These are phyloP conservation scores for Drosophila meridionalis DNA, from an alignment of 2,888 invertebrate species.

Conservation along the genomic window DNA sequence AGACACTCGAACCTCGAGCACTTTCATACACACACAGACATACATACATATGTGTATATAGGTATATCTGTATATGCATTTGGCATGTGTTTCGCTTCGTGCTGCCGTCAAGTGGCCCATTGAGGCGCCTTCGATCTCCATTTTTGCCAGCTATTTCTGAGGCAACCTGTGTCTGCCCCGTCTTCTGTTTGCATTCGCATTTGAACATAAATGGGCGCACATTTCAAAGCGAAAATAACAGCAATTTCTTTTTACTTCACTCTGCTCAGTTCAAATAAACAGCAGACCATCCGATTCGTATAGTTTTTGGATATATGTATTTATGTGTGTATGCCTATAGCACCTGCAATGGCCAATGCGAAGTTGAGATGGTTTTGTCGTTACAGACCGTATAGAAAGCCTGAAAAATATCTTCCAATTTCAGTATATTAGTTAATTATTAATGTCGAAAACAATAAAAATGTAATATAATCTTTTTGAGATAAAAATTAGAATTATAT, in stretches of 20 bases:
- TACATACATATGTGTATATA: background rate
- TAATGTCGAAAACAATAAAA: background rate
- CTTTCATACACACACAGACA: slow-evolving; percentile 5
- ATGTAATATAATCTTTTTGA: background rate
- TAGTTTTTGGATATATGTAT: slow-evolving; percentile 1
- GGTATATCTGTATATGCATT: background rate
- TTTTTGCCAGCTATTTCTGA: slow-evolving; percentile 32
- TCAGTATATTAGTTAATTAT: background rate
- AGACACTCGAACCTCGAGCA: slow-evolving; percentile 24
- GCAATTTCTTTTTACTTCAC: slow-evolving; percentile 14
- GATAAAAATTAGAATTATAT: background rate
- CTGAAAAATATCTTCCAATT: no score
- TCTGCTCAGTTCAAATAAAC: slow-evolving; percentile 16
- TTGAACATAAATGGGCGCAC: slow-evolving; percentile 34
- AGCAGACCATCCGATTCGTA: slow-evolving; percentile 7
- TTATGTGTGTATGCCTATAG: background rate
- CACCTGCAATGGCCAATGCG: slow-evolving; percentile 6
- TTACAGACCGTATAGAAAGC: background rate
- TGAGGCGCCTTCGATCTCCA: slow-evolving; percentile 49
- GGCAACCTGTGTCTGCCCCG: slow-evolving; percentile 25
- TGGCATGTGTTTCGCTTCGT: slow-evolving; percentile 23
- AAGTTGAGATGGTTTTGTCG: background rate
- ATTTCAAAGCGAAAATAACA: slow-evolving; percentile 40
- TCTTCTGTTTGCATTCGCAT: slow-evolving; percentile 45
- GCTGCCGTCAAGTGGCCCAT: slow-evolving; percentile 59